These are phyloP conservation scores for Caenorhabditis sulstoni DNA, from an alignment of 2,888 invertebrate species.

Conservation along the genomic window DNA sequence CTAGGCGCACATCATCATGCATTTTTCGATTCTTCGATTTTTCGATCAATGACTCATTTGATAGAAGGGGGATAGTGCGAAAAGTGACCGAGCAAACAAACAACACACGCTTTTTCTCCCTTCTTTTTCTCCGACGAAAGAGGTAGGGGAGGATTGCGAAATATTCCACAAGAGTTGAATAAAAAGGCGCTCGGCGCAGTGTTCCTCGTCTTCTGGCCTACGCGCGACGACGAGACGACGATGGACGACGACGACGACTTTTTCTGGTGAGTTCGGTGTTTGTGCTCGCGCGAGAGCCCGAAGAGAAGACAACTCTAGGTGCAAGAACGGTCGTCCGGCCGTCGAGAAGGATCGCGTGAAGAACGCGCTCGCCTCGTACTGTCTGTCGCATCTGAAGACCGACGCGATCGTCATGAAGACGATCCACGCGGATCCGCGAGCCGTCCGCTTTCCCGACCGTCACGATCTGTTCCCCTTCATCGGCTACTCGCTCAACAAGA, in stretches of 20 bases:
- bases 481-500: constrained; percentile 36
- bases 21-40: too few species aligned
- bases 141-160: constrained; percentile 26
- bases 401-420: constrained; percentile 29
- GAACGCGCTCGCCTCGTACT: constrained; percentile 28
- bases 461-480: constrained; percentile 23
- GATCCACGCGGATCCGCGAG: constrained; percentile 12
- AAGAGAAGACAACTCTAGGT: constrained; percentile 10
- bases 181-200: constrained; percentile 23
- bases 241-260: constrained; percentile 28
- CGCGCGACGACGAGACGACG: too few species aligned
- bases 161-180: constrained; percentile 36
- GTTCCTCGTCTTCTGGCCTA: too few species aligned
- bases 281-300: too few species aligned
- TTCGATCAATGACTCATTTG: too few species aligned
- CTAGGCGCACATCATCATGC: too few species aligned
- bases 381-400: constrained; percentile 31
- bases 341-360: constrained; percentile 22
- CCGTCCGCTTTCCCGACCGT: not conserved
- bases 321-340: constrained; percentile 28
- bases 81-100: constrained; percentile 15
- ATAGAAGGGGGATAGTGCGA: too few species aligned
- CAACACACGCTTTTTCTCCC: too few species aligned
- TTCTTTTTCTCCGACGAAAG: not conserved
- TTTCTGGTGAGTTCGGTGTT: constrained; percentile 36